phyloP scores from a whole-genome alignment of 2,113 vertebrate genomes.

The Eidolon helvum region DNA sequence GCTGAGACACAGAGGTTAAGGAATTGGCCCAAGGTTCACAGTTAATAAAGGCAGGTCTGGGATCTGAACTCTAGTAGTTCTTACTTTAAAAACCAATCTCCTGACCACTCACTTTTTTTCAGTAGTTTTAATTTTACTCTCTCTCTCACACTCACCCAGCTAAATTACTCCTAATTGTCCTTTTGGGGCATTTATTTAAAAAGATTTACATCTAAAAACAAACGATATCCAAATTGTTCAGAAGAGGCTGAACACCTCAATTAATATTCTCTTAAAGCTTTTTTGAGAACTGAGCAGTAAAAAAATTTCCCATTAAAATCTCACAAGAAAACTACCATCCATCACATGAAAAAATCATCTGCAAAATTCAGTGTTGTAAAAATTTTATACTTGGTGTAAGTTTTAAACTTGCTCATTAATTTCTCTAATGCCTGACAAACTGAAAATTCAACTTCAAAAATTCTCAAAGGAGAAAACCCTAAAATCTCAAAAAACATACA shows the following conservation, averaged over 20 bases:
- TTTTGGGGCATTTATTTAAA: neutral
- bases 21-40: neutral
- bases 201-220: slow-evolving; percentile 18
- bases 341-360: neutral
- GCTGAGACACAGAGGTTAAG: neutral
- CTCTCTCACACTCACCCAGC: neutral
- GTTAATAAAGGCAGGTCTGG: neutral
- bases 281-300: neutral
- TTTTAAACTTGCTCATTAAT: slow-evolving; percentile 25
- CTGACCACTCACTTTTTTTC: neutral
- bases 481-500: neutral
- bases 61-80: neutral
- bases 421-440: neutral
- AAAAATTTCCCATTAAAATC: slow-evolving; percentile 31
- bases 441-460: slow-evolving; percentile 30
- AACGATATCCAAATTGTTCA: slow-evolving; percentile 23
- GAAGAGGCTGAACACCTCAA: slow-evolving; percentile 6
- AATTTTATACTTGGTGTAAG: neutral
- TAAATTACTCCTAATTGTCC: neutral
- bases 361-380: slow-evolving; percentile 3
- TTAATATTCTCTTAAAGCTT: slow-evolving; percentile 17
- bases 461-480: neutral
- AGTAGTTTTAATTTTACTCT: neutral
- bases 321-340: neutral
- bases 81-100: neutral